Evolutionary conservation across 2,888 invertebrate species (phyloP).

Genomic region (Parnassius glacialis): DNA sequence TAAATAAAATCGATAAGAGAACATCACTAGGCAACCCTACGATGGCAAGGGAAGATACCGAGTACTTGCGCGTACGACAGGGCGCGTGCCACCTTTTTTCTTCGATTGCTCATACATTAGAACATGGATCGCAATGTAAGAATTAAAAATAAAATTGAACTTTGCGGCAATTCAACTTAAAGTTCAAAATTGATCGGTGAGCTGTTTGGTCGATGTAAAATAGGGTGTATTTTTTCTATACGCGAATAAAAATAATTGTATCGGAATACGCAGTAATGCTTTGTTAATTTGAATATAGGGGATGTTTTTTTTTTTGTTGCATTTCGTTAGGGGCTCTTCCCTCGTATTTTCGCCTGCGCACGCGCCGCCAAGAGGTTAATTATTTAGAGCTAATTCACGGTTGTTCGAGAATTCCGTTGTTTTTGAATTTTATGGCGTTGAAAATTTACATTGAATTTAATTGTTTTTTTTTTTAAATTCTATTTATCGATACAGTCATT

Average conservation of each 20-base stretch:
- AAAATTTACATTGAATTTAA: slow-evolving; percentile 39
- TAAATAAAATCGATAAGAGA: slow-evolving; percentile 17
- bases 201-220: slow-evolving; percentile 27
- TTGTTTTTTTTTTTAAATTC: slow-evolving; percentile 24
- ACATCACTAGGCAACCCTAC: slow-evolving; percentile 57
- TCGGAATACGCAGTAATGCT: slow-evolving; percentile 73
- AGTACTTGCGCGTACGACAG: slow-evolving; percentile 61
- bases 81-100: slow-evolving; percentile 79
- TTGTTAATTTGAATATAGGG: slow-evolving; percentile 78
- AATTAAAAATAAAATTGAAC: slow-evolving; percentile 30
- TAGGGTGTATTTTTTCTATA: slow-evolving; percentile 42
- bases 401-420: slow-evolving; percentile 60
- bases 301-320: slow-evolving; percentile 46
- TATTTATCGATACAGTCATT: slow-evolving; percentile 2
- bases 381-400: slow-evolving; percentile 77
- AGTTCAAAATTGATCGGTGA: slow-evolving; percentile 24
- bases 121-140: slow-evolving; percentile 41
- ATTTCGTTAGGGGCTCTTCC: slow-evolving; percentile 52
- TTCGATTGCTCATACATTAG: slow-evolving; percentile 65
- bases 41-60: slow-evolving; percentile 74
- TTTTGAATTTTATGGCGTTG: slow-evolving; percentile 46
- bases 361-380: slow-evolving; percentile 74
- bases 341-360: slow-evolving; percentile 54
- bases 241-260: slow-evolving; percentile 68
- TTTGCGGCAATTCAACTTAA: slow-evolving; percentile 1